Evolutionary conservation across 1,140 invertebrate species (phyloP).

Genomic region (Artemia franciscana): DNA sequence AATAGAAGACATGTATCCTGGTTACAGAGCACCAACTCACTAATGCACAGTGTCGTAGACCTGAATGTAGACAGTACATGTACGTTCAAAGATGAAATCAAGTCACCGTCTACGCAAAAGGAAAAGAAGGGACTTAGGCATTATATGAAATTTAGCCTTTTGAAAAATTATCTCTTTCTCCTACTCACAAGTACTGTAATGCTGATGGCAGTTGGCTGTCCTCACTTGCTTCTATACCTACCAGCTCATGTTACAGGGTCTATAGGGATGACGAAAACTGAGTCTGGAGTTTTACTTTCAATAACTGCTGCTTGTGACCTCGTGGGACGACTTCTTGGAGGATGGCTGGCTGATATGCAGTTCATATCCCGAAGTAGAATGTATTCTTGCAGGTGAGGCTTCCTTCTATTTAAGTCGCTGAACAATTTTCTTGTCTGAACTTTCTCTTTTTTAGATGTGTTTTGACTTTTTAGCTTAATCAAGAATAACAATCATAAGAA

Average conservation of each 20-base stretch:
- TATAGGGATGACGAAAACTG: conserved; percentile 36
- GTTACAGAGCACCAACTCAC: neutral
- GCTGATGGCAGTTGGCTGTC: conserved; percentile 46
- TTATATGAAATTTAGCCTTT: conserved; percentile 37
- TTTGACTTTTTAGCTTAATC: no score
- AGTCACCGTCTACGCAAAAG: neutral
- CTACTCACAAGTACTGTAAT: conserved; percentile 42
- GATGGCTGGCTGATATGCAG: conserved; percentile 41
- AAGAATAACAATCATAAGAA: no score
- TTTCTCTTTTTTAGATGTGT: no score
- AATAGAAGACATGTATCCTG: neutral
- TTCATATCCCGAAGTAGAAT: conserved; percentile 41
- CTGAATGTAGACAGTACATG: conserved; percentile 45
- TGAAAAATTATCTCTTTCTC: conserved; percentile 40
- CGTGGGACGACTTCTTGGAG: conserved; percentile 36
- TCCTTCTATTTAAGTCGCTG: conserved; percentile 6
- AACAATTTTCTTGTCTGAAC: no score
- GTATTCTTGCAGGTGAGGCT: conserved; percentile 36
- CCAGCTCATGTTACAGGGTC: conserved; percentile 38
- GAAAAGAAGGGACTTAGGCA: conserved; percentile 12
- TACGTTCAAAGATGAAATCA: conserved; percentile 33
- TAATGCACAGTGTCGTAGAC: conserved; percentile 44
- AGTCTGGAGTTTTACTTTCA: conserved; percentile 40
- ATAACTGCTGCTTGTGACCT: conserved; percentile 43
- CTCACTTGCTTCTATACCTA: conserved; percentile 45